Base-by-base conservation (phyloP, 1,140 invertebrate genomes). In the Heterodera schachtii region DNA sequence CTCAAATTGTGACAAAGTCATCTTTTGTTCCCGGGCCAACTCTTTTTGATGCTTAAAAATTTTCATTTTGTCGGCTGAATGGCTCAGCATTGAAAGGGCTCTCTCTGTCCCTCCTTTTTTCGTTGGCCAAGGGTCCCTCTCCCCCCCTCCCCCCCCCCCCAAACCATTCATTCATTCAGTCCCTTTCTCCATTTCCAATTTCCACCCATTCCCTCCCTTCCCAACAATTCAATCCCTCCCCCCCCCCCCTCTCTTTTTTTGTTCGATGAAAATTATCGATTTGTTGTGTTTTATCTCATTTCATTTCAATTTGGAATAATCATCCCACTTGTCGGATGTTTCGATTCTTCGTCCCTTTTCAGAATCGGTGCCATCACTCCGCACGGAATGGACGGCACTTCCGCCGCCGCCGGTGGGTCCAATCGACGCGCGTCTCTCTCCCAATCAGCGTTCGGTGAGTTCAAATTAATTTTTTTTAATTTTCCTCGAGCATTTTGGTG, bases 291-390 rank as follows among this genome's bases (percentile, higher is more conserved):
- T 60, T 60, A 11, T 52, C 6, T 60, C 4, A 60, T 16, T 16
- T 60, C 57, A 60, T 60, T 16, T 19, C 57, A 60, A 60, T 60
- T 16, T 60, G 16, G 19, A 2, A 31, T 31, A 31, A 31, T 31
- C 31, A 31, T 31, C 31, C 31, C 31, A 31, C 31, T 31, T 31
- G 31, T 31, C 31, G 31, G 31, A 31, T 31, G 31, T 31, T 19
- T 60, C 5, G 16, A 52, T 52, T 19, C n/a, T 8, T 75, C 60
- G 13, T 31, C 47, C 4, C n/a, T 44, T 78, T 69, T 60, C 16
- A 78, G 76, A 78, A 46, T 47, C 13, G 76, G 60, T 8, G 46
- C 43, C 31, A 49, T 78, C 21, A 78, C 76, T 69, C 76, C 76
- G n/a, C 76, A 78, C 21, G 66, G 64, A 41, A 78, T 78, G 76